Conservation (phyloP, 2,113 vertebrate species). For the Oplegnathus fasciatus region DNA sequence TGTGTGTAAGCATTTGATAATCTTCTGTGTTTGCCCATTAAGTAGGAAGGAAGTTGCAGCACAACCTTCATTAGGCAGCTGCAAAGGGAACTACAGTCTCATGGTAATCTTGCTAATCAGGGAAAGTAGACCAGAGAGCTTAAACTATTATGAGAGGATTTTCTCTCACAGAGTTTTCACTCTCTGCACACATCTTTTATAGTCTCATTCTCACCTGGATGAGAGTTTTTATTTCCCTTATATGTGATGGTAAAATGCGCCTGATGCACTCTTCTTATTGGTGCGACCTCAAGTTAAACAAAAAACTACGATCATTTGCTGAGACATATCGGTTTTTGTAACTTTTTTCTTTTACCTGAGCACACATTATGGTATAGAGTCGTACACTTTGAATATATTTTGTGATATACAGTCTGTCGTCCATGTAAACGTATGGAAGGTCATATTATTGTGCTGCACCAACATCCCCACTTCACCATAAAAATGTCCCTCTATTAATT, state of each 20-base stretch:
- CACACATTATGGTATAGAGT: not conserved
- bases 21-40: slow-evolving; percentile 48
- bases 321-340: not conserved
- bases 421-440: not conserved
- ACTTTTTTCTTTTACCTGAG: not conserved
- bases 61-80: slow-evolving; percentile 43
- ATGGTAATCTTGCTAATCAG: slow-evolving; percentile 39
- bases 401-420: not conserved
- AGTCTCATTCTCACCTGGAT: slow-evolving; percentile 6
- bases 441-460: not conserved
- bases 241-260: not conserved
- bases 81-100: slow-evolving; percentile 22
- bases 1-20: slow-evolving; percentile 31
- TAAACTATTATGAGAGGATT: slow-evolving; percentile 27
- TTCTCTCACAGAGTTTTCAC: not conserved
- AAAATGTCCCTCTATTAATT: not conserved
- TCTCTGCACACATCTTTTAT: not conserved
- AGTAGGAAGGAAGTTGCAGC: slow-evolving; percentile 27
- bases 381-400: not conserved
- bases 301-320: not conserved
- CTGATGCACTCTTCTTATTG: not conserved
- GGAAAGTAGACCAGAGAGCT: slow-evolving; percentile 19
- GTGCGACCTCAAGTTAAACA: not conserved
- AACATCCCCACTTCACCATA: not conserved
- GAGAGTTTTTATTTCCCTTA: not conserved